Base-by-base conservation (phyloP, 2,113 vertebrate species). In the Caracal caracal region DNA sequence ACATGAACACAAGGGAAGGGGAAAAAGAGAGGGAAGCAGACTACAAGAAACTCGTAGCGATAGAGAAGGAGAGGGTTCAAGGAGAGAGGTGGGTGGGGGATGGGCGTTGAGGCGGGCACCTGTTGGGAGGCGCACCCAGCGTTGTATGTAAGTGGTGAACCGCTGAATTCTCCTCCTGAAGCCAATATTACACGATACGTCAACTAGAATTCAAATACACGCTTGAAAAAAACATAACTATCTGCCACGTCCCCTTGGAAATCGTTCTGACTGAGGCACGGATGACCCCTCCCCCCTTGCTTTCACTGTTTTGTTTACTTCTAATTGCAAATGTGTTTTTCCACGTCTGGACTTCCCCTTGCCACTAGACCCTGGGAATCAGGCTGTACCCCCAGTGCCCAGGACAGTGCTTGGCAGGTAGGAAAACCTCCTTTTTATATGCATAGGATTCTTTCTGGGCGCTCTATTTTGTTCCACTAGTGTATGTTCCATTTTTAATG, bases 71-170 rank as follows among this genome's bases (percentile, higher is more conserved):
- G 20, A 59, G 20, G 56, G 56, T 22, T 59, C 20, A 59, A 59
- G 56, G 56, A 59, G 56, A 56, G 53, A 56, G 56, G 56, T 0
- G 49, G 56, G 56, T 8, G 56, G 56, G 56, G 6, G 56, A 22
- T 20, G 56, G 56, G 56, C 56, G 8, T 6, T 59, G 56, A 59
- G 20, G 56, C 7, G 20, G 53, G 20, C 56, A 8, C 56, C 20
- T 59, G 56, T 8, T 9, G 56, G 6, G 20, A 9, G 8, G 56
- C 20, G 8, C 56, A 8, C 56, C 0, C 8, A 20, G 19, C 2
- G 56, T 1, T 22, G 56, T 3, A 19, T 9, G 56, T 20, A 59
- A 22, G 56, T 22, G 56, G 22, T 8, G 56, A 59, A 22, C 20
- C 56, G 0, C 56, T 22, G 22, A 7, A 59, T 22, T 59, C 56